Conservation (phyloP, 1,140 invertebrate species). For the Eumaeus atala region DNA sequence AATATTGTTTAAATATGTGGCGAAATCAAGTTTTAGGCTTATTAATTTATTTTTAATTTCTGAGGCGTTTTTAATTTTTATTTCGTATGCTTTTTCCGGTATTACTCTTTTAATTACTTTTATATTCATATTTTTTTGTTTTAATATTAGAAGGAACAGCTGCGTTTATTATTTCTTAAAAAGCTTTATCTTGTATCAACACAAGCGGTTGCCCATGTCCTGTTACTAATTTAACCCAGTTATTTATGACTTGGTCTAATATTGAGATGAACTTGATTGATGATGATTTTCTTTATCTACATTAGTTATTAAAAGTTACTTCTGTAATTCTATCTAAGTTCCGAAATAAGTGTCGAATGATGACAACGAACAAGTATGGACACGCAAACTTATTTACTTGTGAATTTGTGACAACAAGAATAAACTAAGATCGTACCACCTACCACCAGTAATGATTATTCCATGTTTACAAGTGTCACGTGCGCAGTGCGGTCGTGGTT, state of each 20-base stretch:
- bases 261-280: background rate
- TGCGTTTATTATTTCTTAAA: background rate
- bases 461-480: too few relatives aligned
- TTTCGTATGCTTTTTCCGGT: background rate
- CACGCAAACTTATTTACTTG: too few relatives aligned
- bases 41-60: constrained; percentile 1
- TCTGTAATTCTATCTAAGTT: too few relatives aligned
- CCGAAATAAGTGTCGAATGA: too few relatives aligned
- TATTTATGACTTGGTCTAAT: background rate
- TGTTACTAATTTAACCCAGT: background rate
- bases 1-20: background rate
- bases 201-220: background rate
- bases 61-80: background rate
- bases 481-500: too few relatives aligned
- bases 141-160: background rate
- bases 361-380: too few relatives aligned
- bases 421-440: too few relatives aligned
- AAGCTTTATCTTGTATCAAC: background rate
- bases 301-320: background rate
- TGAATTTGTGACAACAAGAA: too few relatives aligned
- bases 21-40: constrained; percentile 2
- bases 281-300: background rate
- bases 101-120: background rate
- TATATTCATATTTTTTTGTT: background rate
- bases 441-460: too few relatives aligned